These are phyloP conservation scores for Upupa epops DNA, from an alignment of 2,113 vertebrate species.

Conservation along the genomic window DNA sequence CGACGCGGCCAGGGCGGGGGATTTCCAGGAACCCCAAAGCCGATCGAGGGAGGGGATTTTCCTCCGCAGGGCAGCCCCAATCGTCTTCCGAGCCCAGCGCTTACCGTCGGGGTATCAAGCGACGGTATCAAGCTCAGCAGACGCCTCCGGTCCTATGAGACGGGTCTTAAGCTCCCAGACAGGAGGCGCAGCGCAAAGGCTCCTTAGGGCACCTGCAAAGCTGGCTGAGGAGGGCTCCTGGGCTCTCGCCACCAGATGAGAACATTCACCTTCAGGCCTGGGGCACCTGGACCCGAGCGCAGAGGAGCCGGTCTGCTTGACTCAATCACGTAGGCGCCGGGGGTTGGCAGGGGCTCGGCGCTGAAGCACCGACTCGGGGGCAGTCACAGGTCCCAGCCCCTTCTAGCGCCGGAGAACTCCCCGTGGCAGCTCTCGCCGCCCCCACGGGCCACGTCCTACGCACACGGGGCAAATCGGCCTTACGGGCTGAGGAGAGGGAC, in stretches of 20 bases:
- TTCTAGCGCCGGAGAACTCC: not conserved
- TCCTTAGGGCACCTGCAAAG: constrained; percentile 30
- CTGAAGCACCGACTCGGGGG: not conserved
- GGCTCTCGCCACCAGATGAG: not conserved
- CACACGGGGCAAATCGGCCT: not conserved
- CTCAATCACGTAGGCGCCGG: not conserved
- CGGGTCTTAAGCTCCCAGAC: constrained; percentile 42
- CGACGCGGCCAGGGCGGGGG: not conserved
- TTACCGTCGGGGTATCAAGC: constrained; percentile 12
- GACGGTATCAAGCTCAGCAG: constrained; percentile 25
- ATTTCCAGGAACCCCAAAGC: not conserved
- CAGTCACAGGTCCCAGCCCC: not conserved
- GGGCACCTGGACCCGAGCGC: not conserved
- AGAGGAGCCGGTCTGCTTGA: not conserved
- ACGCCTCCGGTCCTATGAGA: constrained; percentile 23
- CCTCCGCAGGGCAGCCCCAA: not conserved
- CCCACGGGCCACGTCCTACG: not conserved
- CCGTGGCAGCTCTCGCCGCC: not conserved
- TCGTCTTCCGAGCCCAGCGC: not conserved
- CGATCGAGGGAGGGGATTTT: not conserved
- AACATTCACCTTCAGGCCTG: not conserved
- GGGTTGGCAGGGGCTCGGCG: not conserved
- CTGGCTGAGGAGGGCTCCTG: not conserved
- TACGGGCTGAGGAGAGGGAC: not conserved
- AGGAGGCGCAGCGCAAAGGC: not conserved